Base-by-base conservation (phyloP, 2,797 vertebrate species). In the Valencia hispanica region DNA sequence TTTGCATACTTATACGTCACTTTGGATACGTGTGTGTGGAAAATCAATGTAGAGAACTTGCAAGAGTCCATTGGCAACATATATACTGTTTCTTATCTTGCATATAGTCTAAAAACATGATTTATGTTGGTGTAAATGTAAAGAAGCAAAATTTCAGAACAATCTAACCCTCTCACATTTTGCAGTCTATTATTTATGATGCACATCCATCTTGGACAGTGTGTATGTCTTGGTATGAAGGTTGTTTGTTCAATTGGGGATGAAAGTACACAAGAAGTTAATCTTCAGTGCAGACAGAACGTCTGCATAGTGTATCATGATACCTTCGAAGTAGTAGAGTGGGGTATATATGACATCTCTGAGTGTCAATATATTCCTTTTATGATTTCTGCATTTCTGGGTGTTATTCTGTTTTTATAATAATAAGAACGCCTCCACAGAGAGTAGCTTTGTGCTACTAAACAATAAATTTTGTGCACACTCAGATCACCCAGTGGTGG, bases 401-500 rank as follows among this genome's bases (percentile, higher is more conserved):
- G 36, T n/a, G 43, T 7, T 50, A 22, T 5, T 68, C 14, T n/a
- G 39, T n/a, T 43, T 68, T 20, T 15, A 20, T 65, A 41, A 43
- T 43, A 22, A 43, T 43, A n/a, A 27, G 25, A 25, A 68, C 43
- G 25, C 39, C 65, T 41, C 36, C 39, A 6, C 22, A 68, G 39
- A 41, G 65, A 68, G 39, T 6, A 1, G 65, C 36, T 41, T 68
- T 68, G 65, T n/a, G 39, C 65, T 41, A 27, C 25, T n/a, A 68
- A 43, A n/a, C 39, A 68, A 66, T 17, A 39, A 11, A 25, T 7
- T 39, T 39, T 65, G 34, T 39, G 34, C 61, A 39, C 77, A 68
- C 72, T 70, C 39, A 22, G 25, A 50, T 75, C 18, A 43, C 69
- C 12, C 12, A 74, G 66, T 68, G 53, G 77, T 51, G 32, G 55